phyloP scores from a whole-genome alignment of 2,888 invertebrate species.

The Morpho helenor region DNA sequence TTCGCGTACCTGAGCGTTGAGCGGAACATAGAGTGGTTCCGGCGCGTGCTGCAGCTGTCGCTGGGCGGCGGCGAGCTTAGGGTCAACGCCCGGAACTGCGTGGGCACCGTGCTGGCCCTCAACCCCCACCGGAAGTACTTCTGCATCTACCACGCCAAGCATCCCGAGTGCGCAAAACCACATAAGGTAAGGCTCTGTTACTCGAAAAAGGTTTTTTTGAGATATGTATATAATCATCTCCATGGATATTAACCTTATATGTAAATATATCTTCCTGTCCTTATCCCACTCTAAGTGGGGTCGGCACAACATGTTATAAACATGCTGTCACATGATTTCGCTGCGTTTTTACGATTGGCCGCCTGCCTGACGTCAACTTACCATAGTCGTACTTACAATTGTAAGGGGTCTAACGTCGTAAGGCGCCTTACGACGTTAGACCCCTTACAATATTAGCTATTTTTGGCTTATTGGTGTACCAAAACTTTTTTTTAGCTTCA shows the following conservation, averaged over 20 bases:
- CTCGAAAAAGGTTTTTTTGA: too few relatives aligned
- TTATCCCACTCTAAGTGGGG: too few relatives aligned
- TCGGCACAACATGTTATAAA: too few relatives aligned
- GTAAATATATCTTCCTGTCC: too few relatives aligned
- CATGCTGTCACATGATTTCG: too few relatives aligned
- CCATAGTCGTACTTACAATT: too few relatives aligned
- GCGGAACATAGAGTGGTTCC: constrained; percentile 96
- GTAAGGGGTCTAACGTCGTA: too few relatives aligned
- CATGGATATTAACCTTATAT: too few relatives aligned
- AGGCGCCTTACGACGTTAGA: too few relatives aligned
- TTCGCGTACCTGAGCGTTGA: constrained; percentile 97
- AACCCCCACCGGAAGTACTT: constrained; percentile 99
- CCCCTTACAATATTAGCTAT: not conserved
- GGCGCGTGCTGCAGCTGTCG: constrained; percentile 91
- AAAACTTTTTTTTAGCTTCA: not conserved
- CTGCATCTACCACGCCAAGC: constrained; percentile 99
- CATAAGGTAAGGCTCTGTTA: constrained; percentile 74
- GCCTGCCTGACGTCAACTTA: too few relatives aligned
- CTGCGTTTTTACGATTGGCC: too few relatives aligned
- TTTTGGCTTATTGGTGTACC: constrained; percentile 3
- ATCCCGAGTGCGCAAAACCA: constrained; percentile 87
- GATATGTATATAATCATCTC: too few relatives aligned
- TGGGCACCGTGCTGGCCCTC: constrained; percentile 96
- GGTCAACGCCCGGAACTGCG: constrained; percentile 97
- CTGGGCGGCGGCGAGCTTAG: constrained; percentile 87